Evolutionary conservation across 2,113 vertebrate genomes (phyloP).

Genomic region (Silurus glanis): DNA sequence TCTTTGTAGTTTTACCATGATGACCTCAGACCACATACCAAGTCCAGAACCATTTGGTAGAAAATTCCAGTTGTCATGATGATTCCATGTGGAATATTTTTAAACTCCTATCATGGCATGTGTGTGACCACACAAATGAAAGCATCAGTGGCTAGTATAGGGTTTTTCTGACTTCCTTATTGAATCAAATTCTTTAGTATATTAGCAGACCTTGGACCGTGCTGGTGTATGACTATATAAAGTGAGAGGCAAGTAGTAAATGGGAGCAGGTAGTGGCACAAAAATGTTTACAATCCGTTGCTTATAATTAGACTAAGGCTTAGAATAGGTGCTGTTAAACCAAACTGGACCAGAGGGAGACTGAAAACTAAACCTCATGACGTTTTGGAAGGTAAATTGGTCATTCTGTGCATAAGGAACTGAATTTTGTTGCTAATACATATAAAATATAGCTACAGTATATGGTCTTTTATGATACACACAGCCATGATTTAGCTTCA

Average conservation of each 20-base stretch:
- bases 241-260: slow-evolving; percentile 4
- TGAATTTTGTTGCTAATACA: not conserved
- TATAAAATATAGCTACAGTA: not conserved
- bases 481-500: not conserved
- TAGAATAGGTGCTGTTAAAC: slow-evolving; percentile 5
- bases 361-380: not conserved
- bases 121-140: slow-evolving; percentile 31
- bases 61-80: slow-evolving; percentile 23
- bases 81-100: slow-evolving; percentile 19
- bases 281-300: not conserved
- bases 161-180: not conserved
- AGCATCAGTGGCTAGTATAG: slow-evolving; percentile 4
- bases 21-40: slow-evolving; percentile 24
- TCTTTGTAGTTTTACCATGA: slow-evolving; percentile 18
- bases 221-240: slow-evolving; percentile 7
- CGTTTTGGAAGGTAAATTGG: not conserved
- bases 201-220: slow-evolving; percentile 15
- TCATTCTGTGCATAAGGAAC: not conserved
- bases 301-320: slow-evolving; percentile 20
- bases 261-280: slow-evolving; percentile 6
- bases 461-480: not conserved
- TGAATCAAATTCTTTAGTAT: not conserved
- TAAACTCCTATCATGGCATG: slow-evolving; percentile 22
- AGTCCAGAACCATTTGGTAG: not conserved
- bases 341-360: not conserved